A percentile compares a stretch with the other conserved stretches of the same genome.
These are phyloP conservation scores for Centropus bengalensis DNA, from an alignment of 2,113 vertebrate species.

Conservation along the genomic window DNA sequence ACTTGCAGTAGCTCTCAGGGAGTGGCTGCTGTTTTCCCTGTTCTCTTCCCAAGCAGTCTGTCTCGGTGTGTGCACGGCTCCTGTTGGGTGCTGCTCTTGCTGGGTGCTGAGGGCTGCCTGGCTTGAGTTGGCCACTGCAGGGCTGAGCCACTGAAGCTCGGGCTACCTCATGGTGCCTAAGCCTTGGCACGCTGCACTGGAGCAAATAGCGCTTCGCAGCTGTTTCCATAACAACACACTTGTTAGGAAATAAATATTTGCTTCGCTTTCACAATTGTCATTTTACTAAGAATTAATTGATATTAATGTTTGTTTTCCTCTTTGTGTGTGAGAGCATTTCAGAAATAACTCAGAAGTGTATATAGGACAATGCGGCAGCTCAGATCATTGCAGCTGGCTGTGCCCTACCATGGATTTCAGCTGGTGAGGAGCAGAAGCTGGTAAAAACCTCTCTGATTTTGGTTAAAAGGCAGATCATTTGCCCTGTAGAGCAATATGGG, in stretches of 20 bases:
- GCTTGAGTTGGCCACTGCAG: accelerated
- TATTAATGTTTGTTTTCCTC: neutral
- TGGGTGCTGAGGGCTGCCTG: accelerated
- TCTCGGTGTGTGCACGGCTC: accelerated
- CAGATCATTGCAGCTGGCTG: neutral
- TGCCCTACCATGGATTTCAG: accelerated
- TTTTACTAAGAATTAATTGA: constrained; percentile 1
- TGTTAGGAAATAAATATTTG: constrained; percentile 23
- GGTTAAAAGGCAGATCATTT: neutral
- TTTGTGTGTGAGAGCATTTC: neutral
- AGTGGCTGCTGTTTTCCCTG: neutral
- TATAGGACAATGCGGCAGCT: neutral
- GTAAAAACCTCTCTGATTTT: neutral
- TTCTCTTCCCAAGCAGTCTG: neutral
- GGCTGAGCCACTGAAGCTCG: accelerated
- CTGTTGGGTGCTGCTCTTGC: neutral
- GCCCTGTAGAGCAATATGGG: neutral
- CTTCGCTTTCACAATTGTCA: neutral
- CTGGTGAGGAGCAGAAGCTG: neutral
- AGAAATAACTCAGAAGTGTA: neutral
- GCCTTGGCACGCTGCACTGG: accelerated
- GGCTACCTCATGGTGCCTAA: accelerated
- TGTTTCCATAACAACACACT: neutral
- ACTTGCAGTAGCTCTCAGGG: neutral
- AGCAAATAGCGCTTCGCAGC: neutral